These are phyloP conservation scores for Caenorhabditis sinica DNA, from an alignment of 2,888 invertebrate species.

Conservation along the genomic window DNA sequence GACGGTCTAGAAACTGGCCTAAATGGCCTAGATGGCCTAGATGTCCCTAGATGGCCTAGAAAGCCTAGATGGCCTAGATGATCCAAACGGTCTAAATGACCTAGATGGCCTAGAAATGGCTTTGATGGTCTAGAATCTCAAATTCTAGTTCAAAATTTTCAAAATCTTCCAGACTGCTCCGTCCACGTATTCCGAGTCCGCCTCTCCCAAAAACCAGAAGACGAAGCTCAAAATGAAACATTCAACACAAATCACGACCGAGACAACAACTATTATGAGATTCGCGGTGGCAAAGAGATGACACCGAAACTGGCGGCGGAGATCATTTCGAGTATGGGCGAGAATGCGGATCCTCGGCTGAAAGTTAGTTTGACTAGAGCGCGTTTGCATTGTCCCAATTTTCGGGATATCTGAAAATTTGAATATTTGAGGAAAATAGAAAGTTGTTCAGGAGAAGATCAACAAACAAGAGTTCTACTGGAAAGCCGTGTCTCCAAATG, in stretches of 20 bases:
- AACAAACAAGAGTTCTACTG: conserved; percentile 59
- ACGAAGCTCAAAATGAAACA: conserved; percentile 47
- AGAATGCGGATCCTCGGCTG: conserved; percentile 56
- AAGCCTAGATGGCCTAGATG: too few species aligned
- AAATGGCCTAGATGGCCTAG: too few species aligned
- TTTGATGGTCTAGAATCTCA: neutral
- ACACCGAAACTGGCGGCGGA: conserved; percentile 55
- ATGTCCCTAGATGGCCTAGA: too few species aligned
- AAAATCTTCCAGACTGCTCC: conserved; percentile 52
- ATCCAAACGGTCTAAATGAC: neutral
- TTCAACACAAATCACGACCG: conserved; percentile 25
- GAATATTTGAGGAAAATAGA: neutral
- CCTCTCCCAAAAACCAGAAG: conserved; percentile 59
- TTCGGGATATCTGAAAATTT: neutral
- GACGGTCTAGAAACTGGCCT: too few species aligned
- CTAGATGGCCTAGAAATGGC: neutral
- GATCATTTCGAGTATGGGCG: conserved; percentile 58
- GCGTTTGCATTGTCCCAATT: neutral
- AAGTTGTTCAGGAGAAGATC: conserved; percentile 53
- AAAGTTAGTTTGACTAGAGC: conserved; percentile 32
- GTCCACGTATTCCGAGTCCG: conserved; percentile 62
- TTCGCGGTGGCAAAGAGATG: conserved; percentile 58
- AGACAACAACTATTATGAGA: conserved; percentile 60
- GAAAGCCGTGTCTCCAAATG: conserved; percentile 45
- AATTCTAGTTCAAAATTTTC: neutral